Conservation (phyloP, 2,888 invertebrate species). For the Gerosis bhagava region DNA sequence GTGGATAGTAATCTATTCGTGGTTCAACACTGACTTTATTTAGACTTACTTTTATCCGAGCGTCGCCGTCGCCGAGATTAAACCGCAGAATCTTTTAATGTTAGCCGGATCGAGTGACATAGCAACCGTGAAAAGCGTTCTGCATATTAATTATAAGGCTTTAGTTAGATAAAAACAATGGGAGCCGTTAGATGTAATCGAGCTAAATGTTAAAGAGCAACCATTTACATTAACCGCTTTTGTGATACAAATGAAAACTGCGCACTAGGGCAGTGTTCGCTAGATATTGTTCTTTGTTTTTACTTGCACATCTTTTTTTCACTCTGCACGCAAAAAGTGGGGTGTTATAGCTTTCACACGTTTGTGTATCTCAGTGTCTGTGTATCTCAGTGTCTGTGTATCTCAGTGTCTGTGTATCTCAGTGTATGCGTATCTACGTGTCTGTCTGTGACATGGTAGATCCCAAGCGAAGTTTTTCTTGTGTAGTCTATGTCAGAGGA, state of each 20-base stretch:
- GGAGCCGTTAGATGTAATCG: conserved; percentile 57
- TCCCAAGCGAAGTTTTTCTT: no score
- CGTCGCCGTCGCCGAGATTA: conserved; percentile 5
- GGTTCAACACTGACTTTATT: no score
- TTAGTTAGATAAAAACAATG: conserved; percentile 32
- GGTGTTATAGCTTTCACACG: no score
- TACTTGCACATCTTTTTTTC: conserved; percentile 44
- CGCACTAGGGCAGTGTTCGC: conserved; percentile 53
- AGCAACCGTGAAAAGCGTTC: conserved; percentile 23
- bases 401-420: no score
- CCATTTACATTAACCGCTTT: conserved; percentile 67
- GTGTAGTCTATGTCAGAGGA: no score
- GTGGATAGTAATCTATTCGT: no score
- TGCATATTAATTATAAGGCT: conserved; percentile 33
- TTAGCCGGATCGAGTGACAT: conserved; percentile 2
- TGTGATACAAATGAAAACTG: conserved; percentile 69
- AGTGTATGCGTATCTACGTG: no score
- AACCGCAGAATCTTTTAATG: conserved; percentile 6
- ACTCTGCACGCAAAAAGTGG: no score
- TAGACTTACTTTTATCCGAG: no score
- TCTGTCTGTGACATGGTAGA: no score
- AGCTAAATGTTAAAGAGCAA: conserved; percentile 65
- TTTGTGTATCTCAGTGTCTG: no score
- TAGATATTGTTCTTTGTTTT: conserved; percentile 50
- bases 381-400: no score